Percentiles rank a stretch among this genome's conserved stretches.
Evolutionary conservation across 2,113 vertebrate species (phyloP).

Genomic region (Prionailurus bengalensis): DNA sequence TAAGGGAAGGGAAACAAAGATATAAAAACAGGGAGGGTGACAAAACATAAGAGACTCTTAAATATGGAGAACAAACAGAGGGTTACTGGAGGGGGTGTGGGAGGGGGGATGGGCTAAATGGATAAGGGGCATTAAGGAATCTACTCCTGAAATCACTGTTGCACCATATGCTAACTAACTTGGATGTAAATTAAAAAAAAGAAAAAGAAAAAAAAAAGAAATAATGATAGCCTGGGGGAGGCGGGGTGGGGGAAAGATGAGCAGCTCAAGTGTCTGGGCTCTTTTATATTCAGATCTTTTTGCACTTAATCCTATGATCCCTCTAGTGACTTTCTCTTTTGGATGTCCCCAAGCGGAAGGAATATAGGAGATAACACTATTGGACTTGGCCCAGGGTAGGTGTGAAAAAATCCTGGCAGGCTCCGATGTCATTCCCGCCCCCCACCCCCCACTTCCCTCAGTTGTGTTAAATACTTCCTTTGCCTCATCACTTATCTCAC

Average conservation of each 20-base stretch:
- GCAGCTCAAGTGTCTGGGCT: not conserved
- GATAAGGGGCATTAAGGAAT: too few species aligned
- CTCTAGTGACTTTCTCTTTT: not conserved
- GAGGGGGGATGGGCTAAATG: too few species aligned
- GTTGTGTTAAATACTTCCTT: not conserved
- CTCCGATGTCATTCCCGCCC: not conserved
- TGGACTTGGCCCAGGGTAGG: accelerated
- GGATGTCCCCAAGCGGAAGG: not conserved
- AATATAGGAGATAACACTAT: not conserved
- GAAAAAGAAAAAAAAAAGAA: too few species aligned
- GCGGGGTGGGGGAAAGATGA: not conserved
- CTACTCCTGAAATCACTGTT: too few species aligned
- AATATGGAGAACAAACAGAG: too few species aligned
- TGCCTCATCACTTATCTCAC: not conserved
- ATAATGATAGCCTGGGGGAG: too few species aligned
- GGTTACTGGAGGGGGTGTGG: too few species aligned
- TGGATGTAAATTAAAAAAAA: too few species aligned
- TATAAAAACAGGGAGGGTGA: too few species aligned
- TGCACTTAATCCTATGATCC: not conserved
- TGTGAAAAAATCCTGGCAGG: not conserved
- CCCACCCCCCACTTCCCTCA: not conserved
- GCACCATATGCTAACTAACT: too few species aligned
- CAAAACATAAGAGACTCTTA: too few species aligned
- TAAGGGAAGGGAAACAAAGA: too few species aligned
- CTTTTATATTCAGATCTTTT: not conserved